Evolutionary conservation across 2,888 invertebrate species (phyloP).

Genomic region (Eueremaeus valkanovi): DNA sequence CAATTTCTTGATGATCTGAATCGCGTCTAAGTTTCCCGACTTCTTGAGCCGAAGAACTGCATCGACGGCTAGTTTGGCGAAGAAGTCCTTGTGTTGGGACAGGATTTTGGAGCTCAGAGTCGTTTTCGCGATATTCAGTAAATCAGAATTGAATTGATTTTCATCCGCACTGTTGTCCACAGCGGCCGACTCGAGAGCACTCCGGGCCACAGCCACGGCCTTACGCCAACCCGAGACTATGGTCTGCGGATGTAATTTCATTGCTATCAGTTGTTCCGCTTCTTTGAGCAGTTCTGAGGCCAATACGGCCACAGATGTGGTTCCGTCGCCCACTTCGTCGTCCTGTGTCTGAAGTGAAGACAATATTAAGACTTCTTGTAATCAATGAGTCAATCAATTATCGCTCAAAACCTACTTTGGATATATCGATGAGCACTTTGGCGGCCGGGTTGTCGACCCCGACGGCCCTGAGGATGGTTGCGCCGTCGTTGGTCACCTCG

Average conservation of each 20-base stretch:
- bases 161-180: conserved; percentile 74
- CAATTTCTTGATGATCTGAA: conserved; percentile 95
- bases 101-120: conserved; percentile 97
- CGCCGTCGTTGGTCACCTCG: conserved; percentile 98
- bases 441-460: conserved; percentile 99
- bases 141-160: conserved; percentile 73
- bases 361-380: too few relatives aligned
- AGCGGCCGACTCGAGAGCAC: conserved; percentile 72
- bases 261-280: conserved; percentile 86
- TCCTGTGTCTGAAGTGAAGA: conserved; percentile 63
- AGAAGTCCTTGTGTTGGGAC: conserved; percentile 94
- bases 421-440: conserved; percentile 76
- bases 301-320: conserved; percentile 96
- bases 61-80: conserved; percentile 89
- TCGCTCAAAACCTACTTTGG: conserved; percentile 45
- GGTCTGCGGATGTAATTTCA: conserved; percentile 96
- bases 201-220: conserved; percentile 75
- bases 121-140: conserved; percentile 89
- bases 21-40: conserved; percentile 90
- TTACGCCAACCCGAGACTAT: conserved; percentile 93
- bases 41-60: conserved; percentile 92
- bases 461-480: conserved; percentile 91
- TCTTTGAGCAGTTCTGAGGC: conserved; percentile 91
- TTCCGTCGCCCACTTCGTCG: conserved; percentile 99
- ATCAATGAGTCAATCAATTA: neutral